phyloP scores from a whole-genome alignment of 2,113 vertebrate genomes.

The Xyrauchen texanus region DNA sequence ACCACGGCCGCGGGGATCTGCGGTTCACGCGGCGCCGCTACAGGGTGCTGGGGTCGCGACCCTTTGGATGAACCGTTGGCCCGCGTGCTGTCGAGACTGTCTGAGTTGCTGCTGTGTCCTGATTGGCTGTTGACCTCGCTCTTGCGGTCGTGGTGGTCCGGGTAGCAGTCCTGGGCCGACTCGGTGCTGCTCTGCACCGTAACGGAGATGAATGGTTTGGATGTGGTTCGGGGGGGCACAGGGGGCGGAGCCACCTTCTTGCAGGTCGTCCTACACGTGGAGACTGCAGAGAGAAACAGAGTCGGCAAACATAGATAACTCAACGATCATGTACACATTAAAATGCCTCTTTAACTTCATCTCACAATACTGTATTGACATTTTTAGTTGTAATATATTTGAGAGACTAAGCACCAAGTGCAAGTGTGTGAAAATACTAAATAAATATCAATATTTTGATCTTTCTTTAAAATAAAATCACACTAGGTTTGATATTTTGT shows the following conservation, averaged over 20 bases:
- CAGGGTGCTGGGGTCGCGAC: slow-evolving; percentile 74
- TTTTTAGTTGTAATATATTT: too few relatives aligned
- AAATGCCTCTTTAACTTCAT: too few relatives aligned
- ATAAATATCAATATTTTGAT: too few relatives aligned
- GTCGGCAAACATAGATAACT: too few relatives aligned
- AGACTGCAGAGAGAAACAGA: slow-evolving; percentile 73
- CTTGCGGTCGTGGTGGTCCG: slow-evolving; percentile 93
- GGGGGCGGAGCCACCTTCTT: slow-evolving; percentile 96
- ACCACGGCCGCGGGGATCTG: slow-evolving; percentile 75
- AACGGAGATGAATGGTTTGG: slow-evolving; percentile 98
- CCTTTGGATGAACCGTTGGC: slow-evolving; percentile 88
- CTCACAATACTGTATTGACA: too few relatives aligned
- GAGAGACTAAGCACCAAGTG: too few relatives aligned
- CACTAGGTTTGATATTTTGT: too few relatives aligned
- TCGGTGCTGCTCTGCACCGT: slow-evolving; percentile 99
- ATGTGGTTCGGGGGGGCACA: slow-evolving; percentile 94
- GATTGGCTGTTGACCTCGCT: slow-evolving; percentile 96
- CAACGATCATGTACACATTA: too few relatives aligned
- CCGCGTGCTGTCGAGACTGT: slow-evolving; percentile 93
- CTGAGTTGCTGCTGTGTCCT: slow-evolving; percentile 94
- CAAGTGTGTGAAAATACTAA: too few relatives aligned
- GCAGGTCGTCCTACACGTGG: slow-evolving; percentile 94
- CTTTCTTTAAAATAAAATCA: too few relatives aligned
- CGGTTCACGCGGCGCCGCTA: slow-evolving; percentile 80
- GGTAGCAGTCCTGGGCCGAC: slow-evolving; percentile 95